Percentiles rank a stretch among this genome's conserved stretches.
These are phyloP conservation scores for Rugalucina vietnamica DNA, from an alignment of 2,888 invertebrate genomes.

Conservation along the genomic window DNA sequence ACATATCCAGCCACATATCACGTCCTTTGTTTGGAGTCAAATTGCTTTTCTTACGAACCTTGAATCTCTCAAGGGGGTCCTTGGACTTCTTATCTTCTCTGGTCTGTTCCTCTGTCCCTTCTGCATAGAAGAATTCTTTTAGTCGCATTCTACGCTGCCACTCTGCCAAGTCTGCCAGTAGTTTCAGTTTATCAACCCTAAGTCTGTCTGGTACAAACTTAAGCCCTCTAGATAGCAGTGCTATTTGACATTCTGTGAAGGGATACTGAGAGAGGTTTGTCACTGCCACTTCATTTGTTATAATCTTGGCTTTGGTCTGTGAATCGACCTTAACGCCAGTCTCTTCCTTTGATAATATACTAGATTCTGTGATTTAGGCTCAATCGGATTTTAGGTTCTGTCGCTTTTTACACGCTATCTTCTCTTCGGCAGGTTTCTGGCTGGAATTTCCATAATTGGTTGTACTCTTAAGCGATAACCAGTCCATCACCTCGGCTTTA, in stretches of 20 bases:
- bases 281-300: no score
- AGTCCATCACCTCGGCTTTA: no score
- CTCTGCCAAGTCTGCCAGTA: neutral
- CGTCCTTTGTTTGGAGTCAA: slow-evolving; percentile 19
- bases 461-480: no score
- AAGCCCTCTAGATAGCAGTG: neutral
- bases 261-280: neutral
- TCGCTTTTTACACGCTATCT: no score
- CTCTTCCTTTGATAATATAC: no score
- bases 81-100: no score
- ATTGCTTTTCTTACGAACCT: slow-evolving; percentile 3
- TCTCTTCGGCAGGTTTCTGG: no score
- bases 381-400: no score
- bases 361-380: no score
- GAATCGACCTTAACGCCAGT: no score
- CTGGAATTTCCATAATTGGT: no score
- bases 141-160: slow-evolving; percentile 1
- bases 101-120: neutral
- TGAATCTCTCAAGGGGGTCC: slow-evolving; percentile 6
- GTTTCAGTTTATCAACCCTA: neutral
- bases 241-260: neutral
- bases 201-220: neutral
- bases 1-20: slow-evolving; percentile 12
- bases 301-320: no score
- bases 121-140: neutral